Base-by-base conservation (phyloP, 2,113 vertebrate species). In the Centropus bengalensis region DNA sequence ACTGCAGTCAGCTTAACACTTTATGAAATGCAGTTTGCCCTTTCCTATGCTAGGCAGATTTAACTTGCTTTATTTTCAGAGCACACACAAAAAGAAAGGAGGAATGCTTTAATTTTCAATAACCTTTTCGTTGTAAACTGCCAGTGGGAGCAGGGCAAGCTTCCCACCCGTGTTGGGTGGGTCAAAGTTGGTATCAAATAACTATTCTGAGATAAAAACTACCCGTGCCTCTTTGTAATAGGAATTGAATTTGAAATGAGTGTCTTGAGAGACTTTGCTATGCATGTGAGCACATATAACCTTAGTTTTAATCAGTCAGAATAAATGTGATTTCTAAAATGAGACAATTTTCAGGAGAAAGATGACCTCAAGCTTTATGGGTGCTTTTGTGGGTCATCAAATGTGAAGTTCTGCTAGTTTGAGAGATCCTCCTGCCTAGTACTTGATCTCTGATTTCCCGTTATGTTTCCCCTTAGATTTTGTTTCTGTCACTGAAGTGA, bases 11-110 rank as follows among this genome's bases (percentile, higher is more conserved):
- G 56, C 70, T 66, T 79, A 87, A 71, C 44, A 33, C 58, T 71
- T 78, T 56, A 52, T 87, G 87, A 89, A 95, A 75, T 59, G 64
- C 74, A 92, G 84, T 75, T 89, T 96, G 89, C 78, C 91, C 87
- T 96, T 96, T 91, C 44, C 1, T 16, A 23, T 82, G 32, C 84
- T 63, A 68, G 74, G 49, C 49, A 64, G 52, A 42, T 89, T 84
- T 82, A 63, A 60, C 66, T 87, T 84, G 69, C 74, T 95, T 92
- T 78, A 45, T 92, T 87, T 93, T 85, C 66, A 85, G 62, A 87
- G 51, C 67, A 86, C 19, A 69, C 15, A 54, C 49, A 67, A 33
- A 60, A 28, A 40, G 74, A 85, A 81, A 62, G 58, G n/a, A 56
- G 26, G 14, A 90, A 58, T 73, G 63, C 47, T 94, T 96, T 85